Percentiles rank a stretch among this genome's conserved stretches.
Evolutionary conservation across 2,888 invertebrate genomes (phyloP).

Genomic region (Netelia inedita): DNA sequence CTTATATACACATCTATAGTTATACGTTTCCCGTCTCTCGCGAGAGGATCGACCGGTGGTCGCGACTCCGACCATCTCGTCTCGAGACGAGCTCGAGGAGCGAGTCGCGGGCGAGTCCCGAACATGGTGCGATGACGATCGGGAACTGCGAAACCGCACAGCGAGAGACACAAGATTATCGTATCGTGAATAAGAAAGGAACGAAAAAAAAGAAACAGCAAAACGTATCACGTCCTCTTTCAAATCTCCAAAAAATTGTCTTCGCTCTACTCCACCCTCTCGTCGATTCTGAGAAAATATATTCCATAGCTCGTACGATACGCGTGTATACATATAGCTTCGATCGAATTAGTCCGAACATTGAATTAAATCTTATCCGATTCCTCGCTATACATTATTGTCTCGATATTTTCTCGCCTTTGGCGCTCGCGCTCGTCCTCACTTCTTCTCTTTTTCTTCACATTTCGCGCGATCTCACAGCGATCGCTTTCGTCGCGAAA

Average conservation of each 20-base stretch:
- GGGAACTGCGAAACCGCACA: constrained; percentile 38
- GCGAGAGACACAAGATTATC: constrained; percentile 38
- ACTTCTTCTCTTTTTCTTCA: background rate
- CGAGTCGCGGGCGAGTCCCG: constrained; percentile 47
- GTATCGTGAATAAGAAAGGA: constrained; percentile 18
- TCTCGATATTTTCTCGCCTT: constrained; percentile 38
- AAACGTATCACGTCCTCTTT: background rate
- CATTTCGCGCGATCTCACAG: constrained; percentile 11
- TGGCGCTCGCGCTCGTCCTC: constrained; percentile 20
- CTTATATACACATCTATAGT: constrained; percentile 9
- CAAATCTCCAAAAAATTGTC: background rate
- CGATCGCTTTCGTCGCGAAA: constrained; percentile 46
- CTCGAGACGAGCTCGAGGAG: constrained; percentile 37
- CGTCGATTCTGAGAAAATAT: background rate
- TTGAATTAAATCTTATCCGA: constrained; percentile 47
- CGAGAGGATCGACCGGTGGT: constrained; percentile 56
- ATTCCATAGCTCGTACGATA: background rate
- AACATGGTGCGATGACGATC: constrained; percentile 58
- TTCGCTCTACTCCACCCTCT: background rate
- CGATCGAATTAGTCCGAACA: constrained; percentile 24
- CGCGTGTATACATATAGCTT: constrained; percentile 24
- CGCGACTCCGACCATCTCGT: constrained; percentile 37
- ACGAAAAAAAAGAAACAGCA: constrained; percentile 31
- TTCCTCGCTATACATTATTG: constrained; percentile 14
- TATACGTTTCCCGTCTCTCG: constrained; percentile 62